Percentiles rank a stretch among this genome's conserved stretches.
phyloP scores from a whole-genome alignment of 2,113 vertebrate genomes.

The Phodopus roborovskii region DNA sequence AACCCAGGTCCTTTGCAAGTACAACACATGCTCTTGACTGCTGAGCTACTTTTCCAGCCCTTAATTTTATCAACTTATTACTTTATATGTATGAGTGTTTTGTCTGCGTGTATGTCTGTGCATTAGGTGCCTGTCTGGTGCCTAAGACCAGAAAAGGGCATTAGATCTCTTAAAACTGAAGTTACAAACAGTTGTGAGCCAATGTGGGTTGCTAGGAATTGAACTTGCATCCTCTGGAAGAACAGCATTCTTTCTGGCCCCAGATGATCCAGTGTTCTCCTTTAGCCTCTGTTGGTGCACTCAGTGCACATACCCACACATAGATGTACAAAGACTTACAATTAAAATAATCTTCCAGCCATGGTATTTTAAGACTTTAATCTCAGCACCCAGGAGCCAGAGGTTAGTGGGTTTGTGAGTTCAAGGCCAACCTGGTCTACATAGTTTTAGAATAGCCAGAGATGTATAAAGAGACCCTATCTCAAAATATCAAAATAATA shows the following conservation, averaged over 20 bases:
- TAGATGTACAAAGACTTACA: background rate
- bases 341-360: background rate
- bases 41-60: no score
- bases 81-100: no score
- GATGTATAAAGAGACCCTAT: background rate
- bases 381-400: background rate
- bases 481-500: background rate
- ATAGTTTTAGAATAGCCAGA: background rate
- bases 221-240: no score
- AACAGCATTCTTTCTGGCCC: background rate
- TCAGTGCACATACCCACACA: background rate
- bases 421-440: background rate
- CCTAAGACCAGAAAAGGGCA: no score
- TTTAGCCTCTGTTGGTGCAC: background rate
- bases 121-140: no score
- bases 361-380: background rate
- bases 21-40: no score
- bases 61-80: no score
- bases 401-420: background rate
- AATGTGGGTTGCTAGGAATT: no score
- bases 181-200: no score
- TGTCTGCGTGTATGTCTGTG: no score
- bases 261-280: background rate
- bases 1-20: no score
- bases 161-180: no score